Percentiles rank a stretch among this genome's conserved stretches.
Conservation (phyloP, 2,113 vertebrate genomes). For the Orcinus orca region DNA sequence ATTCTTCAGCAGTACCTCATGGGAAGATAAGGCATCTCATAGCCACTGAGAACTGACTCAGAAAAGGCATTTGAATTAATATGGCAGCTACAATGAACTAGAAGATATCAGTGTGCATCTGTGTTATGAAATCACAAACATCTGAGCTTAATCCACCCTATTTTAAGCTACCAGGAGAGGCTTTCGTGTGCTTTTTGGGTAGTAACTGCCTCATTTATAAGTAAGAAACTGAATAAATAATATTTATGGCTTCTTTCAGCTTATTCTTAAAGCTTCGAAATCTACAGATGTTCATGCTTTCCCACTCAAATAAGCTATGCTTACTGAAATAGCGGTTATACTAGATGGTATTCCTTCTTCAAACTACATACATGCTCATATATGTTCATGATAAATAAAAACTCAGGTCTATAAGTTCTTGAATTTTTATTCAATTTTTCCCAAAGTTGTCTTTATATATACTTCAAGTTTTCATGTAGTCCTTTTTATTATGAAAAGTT, state of each 20-base stretch:
- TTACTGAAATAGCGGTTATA: not conserved
- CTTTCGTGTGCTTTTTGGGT: not conserved
- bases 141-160: no score
- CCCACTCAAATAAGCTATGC: not conserved
- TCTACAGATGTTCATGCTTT: not conserved
- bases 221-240: not conserved
- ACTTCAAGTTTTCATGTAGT: not conserved
- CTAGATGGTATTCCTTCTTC: not conserved
- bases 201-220: not conserved
- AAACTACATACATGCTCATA: not conserved
- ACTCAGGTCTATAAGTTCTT: not conserved
- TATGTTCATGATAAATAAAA: not conserved
- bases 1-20: rapidly evolving
- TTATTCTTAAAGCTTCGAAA: not conserved
- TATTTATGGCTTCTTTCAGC: not conserved
- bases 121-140: not conserved
- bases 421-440: not conserved
- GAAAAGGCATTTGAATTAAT: not conserved
- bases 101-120: not conserved
- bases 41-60: not conserved
- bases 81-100: rapidly evolving
- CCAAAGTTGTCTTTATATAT: not conserved
- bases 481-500: not conserved
- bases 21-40: not conserved
- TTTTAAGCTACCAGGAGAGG: not conserved